Evolutionary conservation across 2,888 invertebrate genomes (phyloP).

Genomic region (Drosophila glabriapex): DNA sequence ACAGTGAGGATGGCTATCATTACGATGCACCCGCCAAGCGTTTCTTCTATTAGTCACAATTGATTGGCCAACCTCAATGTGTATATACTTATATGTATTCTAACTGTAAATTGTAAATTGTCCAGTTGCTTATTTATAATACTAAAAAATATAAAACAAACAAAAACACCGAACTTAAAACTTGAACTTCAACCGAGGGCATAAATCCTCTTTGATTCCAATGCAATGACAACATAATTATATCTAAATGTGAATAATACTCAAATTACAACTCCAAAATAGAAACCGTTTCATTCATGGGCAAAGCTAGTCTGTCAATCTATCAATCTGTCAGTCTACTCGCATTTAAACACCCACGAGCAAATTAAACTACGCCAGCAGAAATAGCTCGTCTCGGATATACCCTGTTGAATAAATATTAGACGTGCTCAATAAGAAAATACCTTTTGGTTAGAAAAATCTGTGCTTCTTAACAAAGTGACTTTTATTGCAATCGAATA

Average conservation of each 20-base stretch:
- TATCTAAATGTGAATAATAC: conserved; percentile 27
- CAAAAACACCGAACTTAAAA: not conserved
- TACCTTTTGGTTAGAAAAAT: not conserved
- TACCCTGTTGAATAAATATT: not conserved
- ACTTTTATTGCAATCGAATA: not conserved
- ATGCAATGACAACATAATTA: conserved; percentile 62
- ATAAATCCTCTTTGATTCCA: conserved; percentile 41
- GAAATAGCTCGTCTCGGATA: not conserved
- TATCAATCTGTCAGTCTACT: conserved; percentile 10
- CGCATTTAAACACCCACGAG: conserved; percentile 39
- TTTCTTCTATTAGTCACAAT: conserved; percentile 62
- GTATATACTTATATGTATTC: conserved; percentile 45
- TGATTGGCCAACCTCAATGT: conserved; percentile 43
- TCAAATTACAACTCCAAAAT: conserved; percentile 12
- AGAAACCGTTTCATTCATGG: conserved; percentile 45
- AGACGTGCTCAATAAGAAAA: not conserved
- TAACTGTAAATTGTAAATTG: conserved; percentile 38
- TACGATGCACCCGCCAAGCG: conserved; percentile 67
- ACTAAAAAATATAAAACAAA: conserved; percentile 17
- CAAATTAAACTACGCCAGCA: no score
- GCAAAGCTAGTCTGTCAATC: conserved; percentile 14
- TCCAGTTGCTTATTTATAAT: conserved; percentile 44
- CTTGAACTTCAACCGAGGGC: conserved; percentile 23
- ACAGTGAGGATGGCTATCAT: conserved; percentile 77
- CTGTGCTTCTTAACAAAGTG: no score